These are phyloP conservation scores for Uria aalge DNA, from an alignment of 2,113 vertebrate species.

Conservation along the genomic window DNA sequence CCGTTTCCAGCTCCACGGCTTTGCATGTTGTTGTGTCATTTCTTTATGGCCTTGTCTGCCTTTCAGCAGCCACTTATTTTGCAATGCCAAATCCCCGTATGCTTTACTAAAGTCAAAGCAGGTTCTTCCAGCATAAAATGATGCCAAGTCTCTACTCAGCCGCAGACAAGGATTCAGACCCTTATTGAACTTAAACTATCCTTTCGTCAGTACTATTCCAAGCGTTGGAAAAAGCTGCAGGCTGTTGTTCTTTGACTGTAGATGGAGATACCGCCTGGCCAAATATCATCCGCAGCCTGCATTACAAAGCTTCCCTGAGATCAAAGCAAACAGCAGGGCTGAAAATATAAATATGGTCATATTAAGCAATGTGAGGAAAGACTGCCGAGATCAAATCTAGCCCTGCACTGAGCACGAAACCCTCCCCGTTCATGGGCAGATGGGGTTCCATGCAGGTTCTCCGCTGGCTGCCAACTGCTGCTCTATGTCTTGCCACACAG, in stretches of 20 bases:
- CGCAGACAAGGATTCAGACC: background rate
- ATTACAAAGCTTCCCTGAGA: background rate
- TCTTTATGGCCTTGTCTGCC: background rate
- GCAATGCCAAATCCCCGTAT: background rate
- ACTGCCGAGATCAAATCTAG: background rate
- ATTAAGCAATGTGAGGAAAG: conserved; percentile 17
- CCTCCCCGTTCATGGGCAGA: rapidly evolving
- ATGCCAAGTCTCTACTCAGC: background rate
- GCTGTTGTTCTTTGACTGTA: background rate
- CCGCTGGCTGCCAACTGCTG: background rate
- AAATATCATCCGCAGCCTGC: background rate
- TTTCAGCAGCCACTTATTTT: background rate
- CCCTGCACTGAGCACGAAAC: rapidly evolving
- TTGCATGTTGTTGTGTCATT: background rate
- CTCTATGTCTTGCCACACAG: rapidly evolving
- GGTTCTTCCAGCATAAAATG: background rate
- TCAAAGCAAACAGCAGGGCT: background rate
- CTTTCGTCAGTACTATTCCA: background rate
- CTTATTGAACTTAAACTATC: background rate
- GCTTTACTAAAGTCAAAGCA: background rate
- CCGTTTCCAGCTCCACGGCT: background rate
- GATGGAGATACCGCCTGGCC: background rate
- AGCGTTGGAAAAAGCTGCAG: background rate
- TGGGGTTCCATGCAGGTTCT: background rate
- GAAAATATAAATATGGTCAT: background rate